Conservation (phyloP, 2,113 vertebrate genomes). For the Nettapus auritus region DNA sequence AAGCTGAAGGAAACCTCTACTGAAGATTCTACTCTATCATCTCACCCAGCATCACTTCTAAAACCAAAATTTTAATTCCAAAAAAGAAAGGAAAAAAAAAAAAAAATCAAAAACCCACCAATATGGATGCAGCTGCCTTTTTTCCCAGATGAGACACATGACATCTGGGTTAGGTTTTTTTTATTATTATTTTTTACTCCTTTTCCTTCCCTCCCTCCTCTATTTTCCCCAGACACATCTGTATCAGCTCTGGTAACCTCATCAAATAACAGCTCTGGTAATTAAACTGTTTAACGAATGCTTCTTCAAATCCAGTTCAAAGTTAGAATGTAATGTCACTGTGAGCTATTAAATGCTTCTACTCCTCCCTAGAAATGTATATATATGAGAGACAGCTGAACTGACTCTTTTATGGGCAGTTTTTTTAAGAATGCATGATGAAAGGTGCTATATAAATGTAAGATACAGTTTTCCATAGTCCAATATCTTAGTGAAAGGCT, state of each 20-base stretch:
- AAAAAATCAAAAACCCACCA: not conserved
- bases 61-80: not conserved
- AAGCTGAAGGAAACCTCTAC: not conserved
- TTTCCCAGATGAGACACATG: rapidly evolving
- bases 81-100: not conserved
- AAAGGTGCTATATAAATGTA: conserved; percentile 40
- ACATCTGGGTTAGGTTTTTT: not conserved
- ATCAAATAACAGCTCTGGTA: not conserved
- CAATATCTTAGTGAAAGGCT: conserved; percentile 40
- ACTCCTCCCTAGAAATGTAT: not conserved
- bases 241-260: not conserved
- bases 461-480: conserved; percentile 13
- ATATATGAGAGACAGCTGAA: not conserved
- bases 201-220: not conserved
- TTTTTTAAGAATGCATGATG: not conserved
- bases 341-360: not conserved
- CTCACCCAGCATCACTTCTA: not conserved
- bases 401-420: not conserved
- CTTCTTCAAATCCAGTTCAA: not conserved
- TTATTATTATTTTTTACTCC: not conserved
- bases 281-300: not conserved
- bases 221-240: not conserved
- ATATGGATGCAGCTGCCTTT: no score
- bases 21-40: not conserved
- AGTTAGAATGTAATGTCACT: not conserved